Evolutionary conservation across 2,888 invertebrate genomes (phyloP), one percentile per base, ranked within the genome.

Genomic region (Brachycybe producta): DNA sequence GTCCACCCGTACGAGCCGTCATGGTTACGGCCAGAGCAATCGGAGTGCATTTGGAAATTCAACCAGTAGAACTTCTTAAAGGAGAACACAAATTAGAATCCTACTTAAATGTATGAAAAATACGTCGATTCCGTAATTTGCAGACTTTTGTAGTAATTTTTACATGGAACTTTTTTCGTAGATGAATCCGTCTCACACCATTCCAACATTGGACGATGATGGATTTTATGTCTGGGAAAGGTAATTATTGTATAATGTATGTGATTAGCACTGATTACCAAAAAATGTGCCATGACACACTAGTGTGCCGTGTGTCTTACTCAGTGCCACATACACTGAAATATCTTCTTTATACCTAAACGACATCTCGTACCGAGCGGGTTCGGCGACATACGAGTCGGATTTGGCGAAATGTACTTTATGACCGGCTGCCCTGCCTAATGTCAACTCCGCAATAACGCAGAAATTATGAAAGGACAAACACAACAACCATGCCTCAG

Each of bases 171-270:
- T 41, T 41, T n/a, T 21, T 2, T 41, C 26, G 8, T 17, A 43
- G 47, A 47, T 47, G 26, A 47, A 34, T 39, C 47, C 47, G 3
- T 38, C 36, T 13, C 47, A 47, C 13, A 47, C 47, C 4, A 27
- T 47, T 27, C 47, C 47, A 1, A 34, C 47, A 1, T n/a, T 47
- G 28, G 47, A 47, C 17, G 47, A 47, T 8, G 34, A 47, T 27
- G 47, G 47, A 4, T 47, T 38, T 8, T 2, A 26, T 4, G 1
- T 47, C 15, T 47, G 32, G 32, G 47, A 47, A 17, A 47, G 47
- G 47, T 47, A n/a, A 7, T 23, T 5, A 11, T 15, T 17, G 5
- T 5, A 11, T n/a, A 11, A n/a, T 30, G 8, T 11, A 30, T 8
- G 5, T 7, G 11, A 8, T n/a, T n/a, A n/a, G n/a, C n/a, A n/a